Percentiles rank a stretch among this genome's conserved stretches.
These are phyloP conservation scores for Gastrophryne carolinensis DNA, from an alignment of 2,797 vertebrate genomes.

Conservation along the genomic window DNA sequence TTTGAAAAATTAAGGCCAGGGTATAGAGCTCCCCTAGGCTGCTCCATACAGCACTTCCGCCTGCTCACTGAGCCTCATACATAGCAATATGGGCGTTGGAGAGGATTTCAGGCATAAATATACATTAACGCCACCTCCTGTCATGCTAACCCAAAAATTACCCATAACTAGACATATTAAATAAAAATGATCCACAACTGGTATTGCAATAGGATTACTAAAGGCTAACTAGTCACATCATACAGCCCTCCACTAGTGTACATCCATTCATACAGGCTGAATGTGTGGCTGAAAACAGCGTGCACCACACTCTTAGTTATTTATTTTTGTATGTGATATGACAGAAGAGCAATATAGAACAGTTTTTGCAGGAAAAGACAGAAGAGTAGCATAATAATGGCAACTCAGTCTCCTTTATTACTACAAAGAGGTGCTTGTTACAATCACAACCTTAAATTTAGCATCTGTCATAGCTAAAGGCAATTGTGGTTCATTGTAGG, in stretches of 20 bases:
- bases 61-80: too few relatives aligned
- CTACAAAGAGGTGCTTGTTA: slow-evolving; percentile 27
- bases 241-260: background rate
- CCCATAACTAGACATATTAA: too few relatives aligned
- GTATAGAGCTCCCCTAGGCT: too few relatives aligned
- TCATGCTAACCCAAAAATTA: too few relatives aligned
- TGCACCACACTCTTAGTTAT: background rate
- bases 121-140: too few relatives aligned
- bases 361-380: slow-evolving; percentile 19
- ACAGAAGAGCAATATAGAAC: slow-evolving; percentile 8
- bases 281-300: background rate
- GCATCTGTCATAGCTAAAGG: slow-evolving; percentile 35
- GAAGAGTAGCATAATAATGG: slow-evolving; percentile 25
- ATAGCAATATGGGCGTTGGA: too few relatives aligned
- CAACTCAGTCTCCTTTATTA: slow-evolving; percentile 30
- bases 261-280: background rate
- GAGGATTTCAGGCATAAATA: too few relatives aligned
- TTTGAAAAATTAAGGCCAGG: too few relatives aligned
- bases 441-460: slow-evolving; percentile 33
- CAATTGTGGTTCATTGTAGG: slow-evolving; percentile 10
- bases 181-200: too few relatives aligned
- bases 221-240: background rate
- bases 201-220: too few relatives aligned
- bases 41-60: too few relatives aligned
- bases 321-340: slow-evolving; percentile 1